Base-by-base conservation (phyloP, 92 coral and sea anemone genomes). In the Nematostella vectensis region DNA sequence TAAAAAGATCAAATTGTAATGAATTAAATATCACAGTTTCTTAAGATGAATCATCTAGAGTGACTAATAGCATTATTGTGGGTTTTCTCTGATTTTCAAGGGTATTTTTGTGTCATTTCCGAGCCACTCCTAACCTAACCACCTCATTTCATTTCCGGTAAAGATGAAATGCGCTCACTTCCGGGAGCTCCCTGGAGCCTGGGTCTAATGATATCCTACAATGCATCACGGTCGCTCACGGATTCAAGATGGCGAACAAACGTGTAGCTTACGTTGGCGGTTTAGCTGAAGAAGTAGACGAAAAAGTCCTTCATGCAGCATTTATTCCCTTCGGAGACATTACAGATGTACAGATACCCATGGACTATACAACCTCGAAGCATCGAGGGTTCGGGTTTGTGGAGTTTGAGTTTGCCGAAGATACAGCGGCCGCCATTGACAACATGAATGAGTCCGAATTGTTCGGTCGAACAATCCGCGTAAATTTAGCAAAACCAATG, bases 261-360 rank as follows among this genome's bases (percentile, higher is more conserved):
- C 99, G 99, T 61, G 76, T 93, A 48, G 96, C 65, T 27, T 93
- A 93, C 75, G 99, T 93, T 61, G 99, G 99, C 17, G 99, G 99
- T 29, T 69, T 93, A 29, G 99, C 99, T 8, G 99, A 93, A 82
- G 99, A 93, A 87, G 99, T 93, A 8, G 99, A 93, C 71, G 99
- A 93, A 72, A 93, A 93, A 51, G 93, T 82, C 24, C 94, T 93
- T 43, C 99, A 93, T 61, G 99, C 99, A 4, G 99, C 99, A 0
- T 78, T 93, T 25, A 93, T 93, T 67, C 99, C 99, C 9, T 93
- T 93, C 56, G 99, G 99, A 62, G 99, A 93, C 79, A 89, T 93
- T 21, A 93, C 96, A 39, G 99, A 93, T 65, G 96, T 93, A 17
- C 99, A 93, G 63, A 87, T 93, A 70, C 99, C 99, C 21, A 65